phyloP scores from a whole-genome alignment of 2,888 invertebrate genomes.

The Drosophila lutescens region DNA sequence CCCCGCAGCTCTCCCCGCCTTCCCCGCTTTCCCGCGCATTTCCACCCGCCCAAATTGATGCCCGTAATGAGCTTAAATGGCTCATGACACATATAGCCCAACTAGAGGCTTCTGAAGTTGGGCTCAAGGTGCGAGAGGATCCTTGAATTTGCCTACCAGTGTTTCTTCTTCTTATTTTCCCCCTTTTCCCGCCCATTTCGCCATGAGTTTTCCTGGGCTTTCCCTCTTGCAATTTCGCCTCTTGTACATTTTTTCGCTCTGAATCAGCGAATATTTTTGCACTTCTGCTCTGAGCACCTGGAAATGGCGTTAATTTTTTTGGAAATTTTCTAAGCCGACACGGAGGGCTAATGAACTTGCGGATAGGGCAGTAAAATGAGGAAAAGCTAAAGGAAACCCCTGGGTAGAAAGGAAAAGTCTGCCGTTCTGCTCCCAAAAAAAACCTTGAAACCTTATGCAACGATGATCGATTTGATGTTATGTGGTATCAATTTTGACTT shows the following conservation, averaged over 20 bases:
- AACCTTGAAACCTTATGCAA: no score
- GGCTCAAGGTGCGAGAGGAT: conserved; percentile 25
- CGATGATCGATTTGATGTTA: no score
- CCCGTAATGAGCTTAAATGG: conserved; percentile 83
- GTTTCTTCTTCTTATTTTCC: not conserved
- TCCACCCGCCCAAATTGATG: conserved; percentile 74
- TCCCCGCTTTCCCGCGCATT: conserved; percentile 22
- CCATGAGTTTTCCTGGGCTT: not conserved
- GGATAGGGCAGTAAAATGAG: not conserved
- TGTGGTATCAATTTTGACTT: no score
- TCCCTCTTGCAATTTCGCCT: conserved; percentile 1
- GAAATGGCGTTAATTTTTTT: not conserved
- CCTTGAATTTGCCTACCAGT: conserved; percentile 23
- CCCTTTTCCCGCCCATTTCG: not conserved
- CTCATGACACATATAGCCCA: conserved; percentile 80
- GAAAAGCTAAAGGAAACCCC: not conserved
- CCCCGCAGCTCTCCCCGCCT: conserved; percentile 21
- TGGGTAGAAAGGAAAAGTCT: no score
- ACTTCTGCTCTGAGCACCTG: not conserved
- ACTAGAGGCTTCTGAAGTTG: conserved; percentile 10
- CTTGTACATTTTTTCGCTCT: conserved; percentile 8
- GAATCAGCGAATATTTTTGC: conserved; percentile 12
- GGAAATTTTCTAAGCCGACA: not conserved
- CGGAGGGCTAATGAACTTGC: conserved; percentile 9
- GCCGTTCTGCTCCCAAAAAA: no score